Percentiles rank a stretch among this genome's conserved stretches.
Evolutionary conservation across 2,888 invertebrate genomes (phyloP).

Genomic region (Leptinotarsa peninsularis): DNA sequence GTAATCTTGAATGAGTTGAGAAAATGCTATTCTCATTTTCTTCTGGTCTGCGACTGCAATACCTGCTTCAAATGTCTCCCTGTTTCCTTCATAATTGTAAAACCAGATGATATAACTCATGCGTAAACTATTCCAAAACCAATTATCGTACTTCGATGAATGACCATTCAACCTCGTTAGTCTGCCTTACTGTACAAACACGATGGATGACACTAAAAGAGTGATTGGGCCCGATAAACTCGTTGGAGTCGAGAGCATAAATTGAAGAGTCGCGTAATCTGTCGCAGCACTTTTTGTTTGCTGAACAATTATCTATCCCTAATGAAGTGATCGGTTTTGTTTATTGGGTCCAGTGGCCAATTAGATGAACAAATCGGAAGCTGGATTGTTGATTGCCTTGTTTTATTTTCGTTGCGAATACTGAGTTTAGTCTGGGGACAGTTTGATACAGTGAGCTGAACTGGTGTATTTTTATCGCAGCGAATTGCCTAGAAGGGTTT

Average conservation of each 20-base stretch:
- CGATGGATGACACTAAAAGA: not conserved
- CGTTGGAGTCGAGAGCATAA: not conserved
- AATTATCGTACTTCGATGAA: too few relatives aligned
- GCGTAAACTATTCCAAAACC: too few relatives aligned
- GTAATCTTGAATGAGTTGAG: too few relatives aligned
- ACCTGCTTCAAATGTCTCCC: too few relatives aligned
- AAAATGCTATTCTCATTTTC: too few relatives aligned
- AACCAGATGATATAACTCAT: too few relatives aligned
- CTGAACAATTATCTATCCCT: constrained; percentile 21
- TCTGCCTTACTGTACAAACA: not conserved
- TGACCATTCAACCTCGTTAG: not conserved
- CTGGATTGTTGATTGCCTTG: constrained; percentile 3
- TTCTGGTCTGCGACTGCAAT: too few relatives aligned
- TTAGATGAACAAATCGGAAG: constrained; percentile 36
- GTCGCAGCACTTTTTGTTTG: constrained; percentile 4
- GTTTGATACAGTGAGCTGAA: not conserved
- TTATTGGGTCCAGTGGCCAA: constrained; percentile 44
- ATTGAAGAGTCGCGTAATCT: constrained; percentile 15
- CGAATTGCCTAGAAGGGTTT: too few relatives aligned
- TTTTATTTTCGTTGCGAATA: not conserved
- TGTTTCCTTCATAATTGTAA: too few relatives aligned
- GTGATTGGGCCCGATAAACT: not conserved
- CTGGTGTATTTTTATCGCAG: too few relatives aligned
- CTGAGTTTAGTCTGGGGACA: not conserved
- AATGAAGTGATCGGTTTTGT: constrained; percentile 52